Evolutionary conservation across 2,113 vertebrate genomes (phyloP), one percentile per base, ranked within the genome.

Genomic region (Hepsetus odoe): DNA sequence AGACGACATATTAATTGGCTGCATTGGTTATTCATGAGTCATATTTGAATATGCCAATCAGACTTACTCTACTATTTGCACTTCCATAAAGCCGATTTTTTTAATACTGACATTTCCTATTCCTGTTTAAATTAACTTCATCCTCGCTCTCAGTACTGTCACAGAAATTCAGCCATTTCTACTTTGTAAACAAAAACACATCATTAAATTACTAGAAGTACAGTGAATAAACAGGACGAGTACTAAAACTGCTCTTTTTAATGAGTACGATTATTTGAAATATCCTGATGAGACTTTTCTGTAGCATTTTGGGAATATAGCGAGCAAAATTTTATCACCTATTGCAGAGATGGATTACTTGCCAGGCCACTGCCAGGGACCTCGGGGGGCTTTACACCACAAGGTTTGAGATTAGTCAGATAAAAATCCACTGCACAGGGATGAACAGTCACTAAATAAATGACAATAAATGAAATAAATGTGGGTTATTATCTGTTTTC

Each of bases 41-140:
- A 22, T 28, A 68, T 46, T 68, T 8, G 16, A 68, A 68, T 30
- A 28, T 68, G 66, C 24, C 40, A 68, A 18, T 68, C 42, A 46
- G 28, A 49, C 1, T 53, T n/a, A 49, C 16, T 3, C 3, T 10
- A 53, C 14, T 53, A 16, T 49, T 53, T 53, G 18, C 12, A 16
- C 44, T 44, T 13, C 65, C 22, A 46, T 44, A 42, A 46, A 46
- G 44, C 44, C 44, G 4, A 46, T 2, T 1, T 1, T 16, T 46
- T 42, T 42, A 11, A 3, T 11, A 7, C 12, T 42, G 8, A 42
- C 35, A 38, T 38, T 44, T 44, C 13, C 5, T 8, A 44, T 12
- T 12, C 16, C 16, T 49, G 46, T 18, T 49, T 49, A 16, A 10
- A 42, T 42, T 42, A 42, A 42, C 40, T 1, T 42, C 12, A 10